These are phyloP conservation scores for Aurelia coerulea DNA, from an alignment of 30 jellyfish, hydroid and myxozoan genomes.

Conservation along the genomic window DNA sequence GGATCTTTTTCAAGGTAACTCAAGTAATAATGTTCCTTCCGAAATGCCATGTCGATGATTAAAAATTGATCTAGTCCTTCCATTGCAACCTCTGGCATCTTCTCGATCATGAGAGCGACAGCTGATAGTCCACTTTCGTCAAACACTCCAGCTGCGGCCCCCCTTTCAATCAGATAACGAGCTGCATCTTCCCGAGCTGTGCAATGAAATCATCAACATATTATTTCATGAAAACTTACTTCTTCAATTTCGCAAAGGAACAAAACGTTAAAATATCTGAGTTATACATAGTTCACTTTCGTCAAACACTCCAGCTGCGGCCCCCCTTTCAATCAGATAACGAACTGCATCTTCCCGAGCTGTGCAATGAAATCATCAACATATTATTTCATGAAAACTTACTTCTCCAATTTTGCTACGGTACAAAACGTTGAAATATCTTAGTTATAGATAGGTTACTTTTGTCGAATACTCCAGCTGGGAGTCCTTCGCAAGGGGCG, in stretches of 20 bases:
- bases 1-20: slow-evolving; percentile 87
- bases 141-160: slow-evolving; percentile 95
- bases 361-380: slow-evolving; percentile 3
- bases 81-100: slow-evolving; percentile 90
- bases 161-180: slow-evolving; percentile 82
- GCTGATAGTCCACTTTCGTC: slow-evolving; percentile 95
- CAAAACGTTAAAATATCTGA: no score
- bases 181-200: slow-evolving; percentile 94
- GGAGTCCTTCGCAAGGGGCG: neutral
- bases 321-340: slow-evolving; percentile 12
- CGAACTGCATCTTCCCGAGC: slow-evolving; percentile 92
- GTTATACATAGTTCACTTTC: slow-evolving; percentile 75
- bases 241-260: no score
- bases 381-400: no score
- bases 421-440: no score
- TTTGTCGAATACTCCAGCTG: slow-evolving; percentile 91
- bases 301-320: slow-evolving; percentile 91
- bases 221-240: no score
- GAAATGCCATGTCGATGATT: slow-evolving; percentile 83
- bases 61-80: slow-evolving; percentile 91
- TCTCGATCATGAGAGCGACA: slow-evolving; percentile 82
- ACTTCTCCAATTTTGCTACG: no score
- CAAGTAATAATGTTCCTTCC: slow-evolving; percentile 86
- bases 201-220: neutral
- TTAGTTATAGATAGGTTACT: slow-evolving; percentile 58